Base-by-base conservation (phyloP, 1,140 invertebrate genomes). In the Ceratosolen solmsi region DNA sequence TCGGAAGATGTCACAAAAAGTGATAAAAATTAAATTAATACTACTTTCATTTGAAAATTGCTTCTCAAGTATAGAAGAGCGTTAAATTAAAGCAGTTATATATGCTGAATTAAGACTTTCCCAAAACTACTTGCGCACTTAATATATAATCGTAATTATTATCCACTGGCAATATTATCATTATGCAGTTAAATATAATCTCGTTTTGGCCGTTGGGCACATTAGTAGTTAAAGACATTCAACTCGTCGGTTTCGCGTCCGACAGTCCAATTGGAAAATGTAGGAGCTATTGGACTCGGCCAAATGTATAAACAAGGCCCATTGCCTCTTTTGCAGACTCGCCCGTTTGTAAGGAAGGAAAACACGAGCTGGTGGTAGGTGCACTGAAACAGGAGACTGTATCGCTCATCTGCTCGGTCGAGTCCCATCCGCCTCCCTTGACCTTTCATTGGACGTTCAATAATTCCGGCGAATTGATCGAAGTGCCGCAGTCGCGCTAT, bases 391-490 rank as follows among this genome's bases (percentile, higher is more conserved):
- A 96, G 87, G 97, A 97, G 90, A 96, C 95, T 20, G 94, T 97
- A 20, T 93, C 94, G 58, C 90, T 98, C 80, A 93, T 94, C 84
- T 98, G 97, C 88, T 94, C 96, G 85, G 96, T 98, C 79, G 96
- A 97, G 85, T 95, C 96, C 82, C 96, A 97, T 87, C 97, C 97
- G 15, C 93, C 95, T 0, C 92, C 95, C 17, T 93, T 95, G 85
- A 94, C 94, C 88, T 97, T 96, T 89, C 95, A 96, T 83, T 97
- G 96, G 96, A 96, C 96, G 60, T 97, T 97, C 92, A 97, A 97
- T 91, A 96, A 96, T 88, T 96, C 96, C 60, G 95, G 96, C 13
- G 96, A 97, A 87, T 94, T 96, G 87, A 94, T 94, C 0, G 95
- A 96, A 87, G 92, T 97, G 63, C 93, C 95, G 13, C 92, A 94